Conservation (phyloP, 2,797 vertebrate genomes). For the Lycodopsis pacificus region DNA sequence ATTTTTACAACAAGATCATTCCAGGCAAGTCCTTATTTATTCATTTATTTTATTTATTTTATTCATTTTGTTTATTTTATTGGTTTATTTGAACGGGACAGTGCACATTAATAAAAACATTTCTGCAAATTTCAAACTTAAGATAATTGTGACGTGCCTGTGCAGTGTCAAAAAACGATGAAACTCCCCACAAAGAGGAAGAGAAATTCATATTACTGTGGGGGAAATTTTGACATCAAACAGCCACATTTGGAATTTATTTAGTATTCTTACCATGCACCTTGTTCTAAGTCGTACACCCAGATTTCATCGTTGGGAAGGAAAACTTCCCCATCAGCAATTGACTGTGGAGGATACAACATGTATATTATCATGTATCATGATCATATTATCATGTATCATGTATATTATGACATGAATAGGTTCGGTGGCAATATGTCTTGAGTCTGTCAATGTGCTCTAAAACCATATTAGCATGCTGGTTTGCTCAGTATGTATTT, state of each 20-base stretch:
- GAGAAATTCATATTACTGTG: not conserved
- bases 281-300: conserved; percentile 92
- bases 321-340: conserved; percentile 93
- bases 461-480: not conserved
- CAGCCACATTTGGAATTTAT: not conserved
- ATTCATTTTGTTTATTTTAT: no score
- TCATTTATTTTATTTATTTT: no score
- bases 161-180: not conserved
- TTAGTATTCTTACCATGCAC: conserved; percentile 88
- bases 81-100: no score
- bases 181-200: not conserved
- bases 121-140: not conserved
- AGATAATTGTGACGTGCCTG: not conserved
- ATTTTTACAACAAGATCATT: not conserved
- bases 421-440: no score
- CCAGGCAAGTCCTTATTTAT: not conserved
- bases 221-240: not conserved
- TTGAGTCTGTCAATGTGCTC: no score
- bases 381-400: no score
- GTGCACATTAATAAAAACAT: no score
- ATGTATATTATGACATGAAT: not conserved
- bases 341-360: conserved; percentile 82
- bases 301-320: conserved; percentile 95
- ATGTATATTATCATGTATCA: not conserved
- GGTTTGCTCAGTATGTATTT: not conserved